phyloP scores from a whole-genome alignment of 2,113 vertebrate genomes.

The Microcebus tavaratra region DNA sequence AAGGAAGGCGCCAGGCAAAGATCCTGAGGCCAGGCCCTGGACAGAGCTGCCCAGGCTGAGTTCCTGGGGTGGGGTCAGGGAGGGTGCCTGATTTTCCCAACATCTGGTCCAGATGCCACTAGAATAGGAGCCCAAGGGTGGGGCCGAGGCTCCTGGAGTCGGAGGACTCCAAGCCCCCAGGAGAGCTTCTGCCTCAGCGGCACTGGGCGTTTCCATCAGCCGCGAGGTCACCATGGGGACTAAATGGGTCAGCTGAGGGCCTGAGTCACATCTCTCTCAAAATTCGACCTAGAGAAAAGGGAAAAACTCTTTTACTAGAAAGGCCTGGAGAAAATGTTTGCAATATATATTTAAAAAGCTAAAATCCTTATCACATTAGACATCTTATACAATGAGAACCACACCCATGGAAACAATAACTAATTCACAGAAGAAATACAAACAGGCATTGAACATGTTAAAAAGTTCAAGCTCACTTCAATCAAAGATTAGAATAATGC shows the following conservation, averaged over 20 bases:
- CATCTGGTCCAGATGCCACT: not conserved
- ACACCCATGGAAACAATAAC: no score
- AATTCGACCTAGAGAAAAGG: no score
- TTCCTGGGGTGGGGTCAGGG: not conserved
- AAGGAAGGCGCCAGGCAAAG: not conserved
- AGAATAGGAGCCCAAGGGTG: not conserved
- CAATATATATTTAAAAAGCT: no score
- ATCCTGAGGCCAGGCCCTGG: not conserved
- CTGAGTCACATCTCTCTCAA: no score
- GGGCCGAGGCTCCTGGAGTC: not conserved
- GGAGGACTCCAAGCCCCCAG: not conserved
- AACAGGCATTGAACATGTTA: no score
- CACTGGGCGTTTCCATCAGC: not conserved
- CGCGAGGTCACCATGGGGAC: not conserved
- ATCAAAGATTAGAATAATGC: no score
- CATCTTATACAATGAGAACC: no score
- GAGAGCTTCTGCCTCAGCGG: not conserved
- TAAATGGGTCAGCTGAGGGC: not conserved
- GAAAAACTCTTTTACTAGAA: no score
- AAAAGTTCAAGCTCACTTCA: no score
- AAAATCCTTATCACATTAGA: no score
- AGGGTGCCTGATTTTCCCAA: accelerated
- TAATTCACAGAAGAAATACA: no score
- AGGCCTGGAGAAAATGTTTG: no score
- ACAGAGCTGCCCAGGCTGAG: not conserved